Evolutionary conservation across 2,113 vertebrate genomes (phyloP), one percentile per base, ranked within the genome.

Genomic region (Mobula birostris): DNA sequence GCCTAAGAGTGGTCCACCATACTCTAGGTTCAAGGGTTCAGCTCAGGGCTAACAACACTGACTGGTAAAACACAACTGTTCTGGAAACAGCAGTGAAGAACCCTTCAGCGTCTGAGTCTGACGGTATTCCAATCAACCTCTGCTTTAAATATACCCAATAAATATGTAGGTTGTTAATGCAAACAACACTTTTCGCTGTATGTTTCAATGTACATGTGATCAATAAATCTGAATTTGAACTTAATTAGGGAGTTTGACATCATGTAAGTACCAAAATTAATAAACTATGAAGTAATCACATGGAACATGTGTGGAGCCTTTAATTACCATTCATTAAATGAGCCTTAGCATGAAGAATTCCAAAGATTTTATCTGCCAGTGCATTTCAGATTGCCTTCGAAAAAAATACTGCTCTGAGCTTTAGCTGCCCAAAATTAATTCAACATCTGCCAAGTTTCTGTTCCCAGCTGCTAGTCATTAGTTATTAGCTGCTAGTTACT

Each of bases 301-400:
- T 66, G n/a, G n/a, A 90, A 90, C 85, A 90, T 90, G 85, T 66
- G 17, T 90, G 85, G 85, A 90, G 85, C 85, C 85, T 90, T 90
- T 90, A 90, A 90, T 90, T 90, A 66, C 61, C 85, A 90, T 90
- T 90, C 85, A 90, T 90, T 66, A 90, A 90, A 90, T 90, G 61
- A 90, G 85, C 66, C 85, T 90, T 90, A 32, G 85, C 85, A 90
- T 90, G 85, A 90, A 90, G 63, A 90, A 90, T 90, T 90, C 85
- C 85, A 36, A 90, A 90, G 85, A 90, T 90, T 66, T 90, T 66
- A 90, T 90, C 85, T 90, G n/a, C 61, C 61, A 27, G 61, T 68
- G 17, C 61, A 90, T 90, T 61, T 90, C n/a, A 90, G 29, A 36
- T 66, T n/a, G 17, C 85, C 58, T 90, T 32, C 17, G 27, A 88